These are phyloP conservation scores for Lacanobia wlatinum DNA, from an alignment of 2,888 invertebrate species.

Conservation along the genomic window DNA sequence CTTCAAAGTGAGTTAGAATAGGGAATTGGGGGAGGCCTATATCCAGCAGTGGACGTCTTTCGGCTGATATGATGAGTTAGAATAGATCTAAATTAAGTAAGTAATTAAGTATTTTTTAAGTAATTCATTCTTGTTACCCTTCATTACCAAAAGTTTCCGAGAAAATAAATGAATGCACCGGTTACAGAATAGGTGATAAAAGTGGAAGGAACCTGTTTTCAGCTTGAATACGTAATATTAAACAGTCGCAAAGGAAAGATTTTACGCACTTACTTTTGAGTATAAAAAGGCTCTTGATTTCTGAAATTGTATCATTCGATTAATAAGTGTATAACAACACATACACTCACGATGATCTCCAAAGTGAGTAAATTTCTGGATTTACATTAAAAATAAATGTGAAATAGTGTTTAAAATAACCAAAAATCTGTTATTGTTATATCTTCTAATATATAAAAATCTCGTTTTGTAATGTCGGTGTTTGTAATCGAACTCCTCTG, in stretches of 20 bases:
- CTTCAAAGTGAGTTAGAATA: too few species aligned
- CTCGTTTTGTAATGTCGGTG: too few species aligned
- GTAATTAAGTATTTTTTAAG: background rate
- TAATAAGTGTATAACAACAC: conserved; percentile 66
- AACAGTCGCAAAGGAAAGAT: conserved; percentile 58
- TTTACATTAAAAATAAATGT: background rate
- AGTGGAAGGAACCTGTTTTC: conserved; percentile 59
- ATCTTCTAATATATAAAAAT: too few species aligned
- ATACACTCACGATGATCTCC: conserved; percentile 72
- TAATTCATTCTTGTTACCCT: background rate
- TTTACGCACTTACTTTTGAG: conserved; percentile 63
- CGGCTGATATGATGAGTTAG: too few species aligned
- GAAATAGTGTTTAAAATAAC: background rate
- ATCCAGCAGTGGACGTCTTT: too few species aligned
- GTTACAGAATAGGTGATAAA: conserved; percentile 47
- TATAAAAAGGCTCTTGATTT: conserved; percentile 75
- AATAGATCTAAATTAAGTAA: too few species aligned
- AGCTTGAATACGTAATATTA: conserved; percentile 61
- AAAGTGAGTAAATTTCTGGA: conserved; percentile 71
- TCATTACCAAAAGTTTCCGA: conserved; percentile 7
- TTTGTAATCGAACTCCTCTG: too few species aligned
- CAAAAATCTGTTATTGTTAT: background rate
- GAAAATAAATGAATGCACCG: conserved; percentile 21
- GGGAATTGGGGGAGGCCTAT: too few species aligned
- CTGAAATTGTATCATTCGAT: conserved; percentile 73